These are phyloP conservation scores for Cecidostiba fungosa DNA, from an alignment of 2,888 invertebrate genomes.

Conservation along the genomic window DNA sequence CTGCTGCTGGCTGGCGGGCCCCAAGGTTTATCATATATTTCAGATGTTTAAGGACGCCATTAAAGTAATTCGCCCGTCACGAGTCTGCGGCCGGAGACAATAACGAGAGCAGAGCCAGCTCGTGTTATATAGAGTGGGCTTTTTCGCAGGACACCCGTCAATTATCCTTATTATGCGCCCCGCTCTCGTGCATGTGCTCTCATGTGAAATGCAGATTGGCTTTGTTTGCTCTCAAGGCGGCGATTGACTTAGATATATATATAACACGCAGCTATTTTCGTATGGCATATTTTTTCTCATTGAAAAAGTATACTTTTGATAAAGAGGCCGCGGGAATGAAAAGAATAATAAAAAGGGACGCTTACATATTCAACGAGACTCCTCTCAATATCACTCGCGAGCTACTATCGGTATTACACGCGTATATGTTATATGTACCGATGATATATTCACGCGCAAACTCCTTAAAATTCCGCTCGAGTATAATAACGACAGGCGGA, in stretches of 20 bases:
- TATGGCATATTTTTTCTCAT: neutral
- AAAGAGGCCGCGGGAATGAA: neutral
- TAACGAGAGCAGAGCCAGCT: slow-evolving; percentile 49
- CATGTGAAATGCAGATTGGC: slow-evolving; percentile 5
- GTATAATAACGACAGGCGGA: slow-evolving; percentile 31
- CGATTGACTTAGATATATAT: neutral
- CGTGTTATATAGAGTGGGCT: neutral
- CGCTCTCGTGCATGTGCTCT: neutral
- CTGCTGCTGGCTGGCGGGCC: slow-evolving; percentile 9
- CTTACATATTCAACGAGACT: slow-evolving; percentile 27
- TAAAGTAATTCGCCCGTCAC: slow-evolving; percentile 63
- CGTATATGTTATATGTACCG: neutral
- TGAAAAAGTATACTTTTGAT: neutral
- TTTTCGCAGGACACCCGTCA: slow-evolving; percentile 47
- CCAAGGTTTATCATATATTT: slow-evolving; percentile 63
- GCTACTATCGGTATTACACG: slow-evolving; percentile 1
- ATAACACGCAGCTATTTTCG: neutral
- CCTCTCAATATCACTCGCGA: neutral
- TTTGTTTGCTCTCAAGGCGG: neutral
- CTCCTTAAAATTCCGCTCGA: slow-evolving; percentile 58
- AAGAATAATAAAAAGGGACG: slow-evolving; percentile 1
- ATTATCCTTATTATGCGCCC: slow-evolving; percentile 63
- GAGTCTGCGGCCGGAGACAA: slow-evolving; percentile 42
- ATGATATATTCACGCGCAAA: slow-evolving; percentile 58
- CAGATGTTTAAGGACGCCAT: slow-evolving; percentile 63